Conservation (phyloP, 1,140 invertebrate genomes). For the Solenopsis fugax region DNA sequence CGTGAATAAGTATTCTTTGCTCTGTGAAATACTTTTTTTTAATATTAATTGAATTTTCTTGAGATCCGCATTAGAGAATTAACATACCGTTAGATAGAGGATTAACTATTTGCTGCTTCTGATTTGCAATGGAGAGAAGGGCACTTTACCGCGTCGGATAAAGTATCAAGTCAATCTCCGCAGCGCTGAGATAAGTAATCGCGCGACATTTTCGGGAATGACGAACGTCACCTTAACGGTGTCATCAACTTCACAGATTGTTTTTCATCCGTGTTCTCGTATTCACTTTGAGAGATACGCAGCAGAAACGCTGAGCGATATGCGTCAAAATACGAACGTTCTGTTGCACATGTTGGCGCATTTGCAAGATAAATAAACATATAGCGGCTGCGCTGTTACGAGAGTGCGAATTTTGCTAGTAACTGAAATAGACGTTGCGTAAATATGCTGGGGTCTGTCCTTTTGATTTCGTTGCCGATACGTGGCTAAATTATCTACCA, state of each 20-base stretch:
- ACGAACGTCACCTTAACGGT: not conserved
- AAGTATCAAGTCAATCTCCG: not conserved
- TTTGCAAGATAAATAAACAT: slow-evolving; percentile 61
- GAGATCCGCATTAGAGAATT: not conserved
- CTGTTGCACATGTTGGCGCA: slow-evolving; percentile 51
- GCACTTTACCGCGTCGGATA: not conserved
- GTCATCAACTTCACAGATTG: slow-evolving; percentile 16
- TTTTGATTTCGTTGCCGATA: slow-evolving; percentile 42
- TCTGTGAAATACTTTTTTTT: not conserved
- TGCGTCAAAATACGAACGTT: slow-evolving; percentile 37
- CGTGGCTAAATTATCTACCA: slow-evolving; percentile 40
- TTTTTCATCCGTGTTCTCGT: slow-evolving; percentile 35
- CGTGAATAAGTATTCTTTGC: not conserved
- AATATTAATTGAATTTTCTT: not conserved
- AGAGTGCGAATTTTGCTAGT: slow-evolving; percentile 47
- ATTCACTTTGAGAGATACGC: slow-evolving; percentile 25
- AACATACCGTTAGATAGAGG: not conserved
- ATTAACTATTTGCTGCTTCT: not conserved
- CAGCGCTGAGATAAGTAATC: not conserved
- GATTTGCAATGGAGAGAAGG: not conserved
- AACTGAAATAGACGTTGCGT: slow-evolving; percentile 63
- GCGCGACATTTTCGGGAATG: slow-evolving; percentile 21
- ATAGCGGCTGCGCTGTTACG: not conserved
- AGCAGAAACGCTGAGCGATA: slow-evolving; percentile 29
- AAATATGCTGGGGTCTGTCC: slow-evolving; percentile 45